Evolutionary conservation across 2,888 invertebrate species (phyloP).

Genomic region (Globia sparganii): DNA sequence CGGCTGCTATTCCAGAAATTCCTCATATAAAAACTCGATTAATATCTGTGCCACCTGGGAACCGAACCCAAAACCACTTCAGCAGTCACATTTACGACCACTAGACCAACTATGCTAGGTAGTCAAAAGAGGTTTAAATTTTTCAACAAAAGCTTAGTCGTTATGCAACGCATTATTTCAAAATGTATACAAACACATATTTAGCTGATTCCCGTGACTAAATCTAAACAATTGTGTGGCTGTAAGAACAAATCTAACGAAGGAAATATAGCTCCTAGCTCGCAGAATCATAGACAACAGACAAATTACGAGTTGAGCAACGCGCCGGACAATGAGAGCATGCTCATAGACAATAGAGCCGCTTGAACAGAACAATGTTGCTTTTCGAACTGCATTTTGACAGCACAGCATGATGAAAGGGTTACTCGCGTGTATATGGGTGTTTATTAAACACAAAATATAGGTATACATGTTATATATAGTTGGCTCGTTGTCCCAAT

Average conservation of each 20-base stretch:
- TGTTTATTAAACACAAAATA: slow-evolving; percentile 24
- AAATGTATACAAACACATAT: slow-evolving; percentile 13
- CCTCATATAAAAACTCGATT: not conserved
- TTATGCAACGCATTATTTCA: slow-evolving; percentile 2
- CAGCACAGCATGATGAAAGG: slow-evolving; percentile 46
- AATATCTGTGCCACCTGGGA: not conserved
- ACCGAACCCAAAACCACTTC: not conserved
- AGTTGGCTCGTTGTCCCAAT: not conserved
- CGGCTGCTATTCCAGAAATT: not conserved
- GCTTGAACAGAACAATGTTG: slow-evolving; percentile 44
- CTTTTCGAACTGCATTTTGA: slow-evolving; percentile 45
- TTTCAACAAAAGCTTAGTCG: not conserved
- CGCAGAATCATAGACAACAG: slow-evolving; percentile 26
- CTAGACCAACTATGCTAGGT: not conserved
- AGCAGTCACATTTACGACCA: not conserved
- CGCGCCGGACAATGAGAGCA: slow-evolving; percentile 54
- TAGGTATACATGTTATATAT: not conserved
- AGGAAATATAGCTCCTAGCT: slow-evolving; percentile 24
- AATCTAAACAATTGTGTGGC: slow-evolving; percentile 29
- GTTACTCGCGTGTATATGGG: slow-evolving; percentile 6
- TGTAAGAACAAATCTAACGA: slow-evolving; percentile 20
- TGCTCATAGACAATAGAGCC: slow-evolving; percentile 55
- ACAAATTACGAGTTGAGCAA: slow-evolving; percentile 58
- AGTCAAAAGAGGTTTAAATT: not conserved
- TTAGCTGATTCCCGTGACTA: slow-evolving; percentile 9